These are phyloP conservation scores for Austrofundulus limnaeus DNA, from an alignment of 2,113 vertebrate genomes.

Conservation along the genomic window DNA sequence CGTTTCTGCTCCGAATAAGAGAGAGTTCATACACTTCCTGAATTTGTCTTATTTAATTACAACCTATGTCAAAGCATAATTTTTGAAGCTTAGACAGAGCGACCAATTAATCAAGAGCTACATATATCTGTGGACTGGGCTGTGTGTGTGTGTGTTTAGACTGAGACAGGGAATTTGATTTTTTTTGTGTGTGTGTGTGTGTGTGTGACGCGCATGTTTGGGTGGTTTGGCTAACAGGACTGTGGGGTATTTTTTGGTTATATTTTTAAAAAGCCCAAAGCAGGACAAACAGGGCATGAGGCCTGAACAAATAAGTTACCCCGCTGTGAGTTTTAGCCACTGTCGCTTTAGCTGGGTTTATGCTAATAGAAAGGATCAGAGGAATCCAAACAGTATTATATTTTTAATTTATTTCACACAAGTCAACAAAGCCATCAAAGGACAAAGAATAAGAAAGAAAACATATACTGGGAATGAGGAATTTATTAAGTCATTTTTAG, in stretches of 20 bases:
- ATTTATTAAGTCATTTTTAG: not conserved
- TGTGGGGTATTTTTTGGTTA: slow-evolving; percentile 62
- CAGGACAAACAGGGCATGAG: slow-evolving; percentile 58
- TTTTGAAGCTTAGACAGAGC: slow-evolving; percentile 89
- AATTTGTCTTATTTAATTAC: slow-evolving; percentile 99
- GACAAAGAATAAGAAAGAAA: slow-evolving; percentile 32
- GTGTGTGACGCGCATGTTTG: slow-evolving; percentile 34
- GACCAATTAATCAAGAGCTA: slow-evolving; percentile 94
- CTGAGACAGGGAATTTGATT: slow-evolving; percentile 33
- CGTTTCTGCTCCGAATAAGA: slow-evolving; percentile 83
- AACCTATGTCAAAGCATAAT: slow-evolving; percentile 96
- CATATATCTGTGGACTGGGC: slow-evolving; percentile 69
- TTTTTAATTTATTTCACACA: slow-evolving; percentile 61
- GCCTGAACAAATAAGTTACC: slow-evolving; percentile 68
- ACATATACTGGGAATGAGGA: slow-evolving; percentile 33
- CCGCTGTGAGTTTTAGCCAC: slow-evolving; percentile 65
- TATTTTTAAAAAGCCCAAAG: slow-evolving; percentile 58
- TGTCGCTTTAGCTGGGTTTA: slow-evolving; percentile 62
- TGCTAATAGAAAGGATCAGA: slow-evolving; percentile 69
- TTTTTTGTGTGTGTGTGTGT: slow-evolving; percentile 55
- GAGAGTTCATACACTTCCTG: slow-evolving; percentile 91
- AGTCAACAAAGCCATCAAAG: slow-evolving; percentile 68
- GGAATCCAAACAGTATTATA: slow-evolving; percentile 66
- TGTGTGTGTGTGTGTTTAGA: slow-evolving; percentile 22
- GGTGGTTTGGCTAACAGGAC: slow-evolving; percentile 66